Base-by-base conservation (phyloP, 2,888 invertebrate genomes). In the Campoplex nolae region DNA sequence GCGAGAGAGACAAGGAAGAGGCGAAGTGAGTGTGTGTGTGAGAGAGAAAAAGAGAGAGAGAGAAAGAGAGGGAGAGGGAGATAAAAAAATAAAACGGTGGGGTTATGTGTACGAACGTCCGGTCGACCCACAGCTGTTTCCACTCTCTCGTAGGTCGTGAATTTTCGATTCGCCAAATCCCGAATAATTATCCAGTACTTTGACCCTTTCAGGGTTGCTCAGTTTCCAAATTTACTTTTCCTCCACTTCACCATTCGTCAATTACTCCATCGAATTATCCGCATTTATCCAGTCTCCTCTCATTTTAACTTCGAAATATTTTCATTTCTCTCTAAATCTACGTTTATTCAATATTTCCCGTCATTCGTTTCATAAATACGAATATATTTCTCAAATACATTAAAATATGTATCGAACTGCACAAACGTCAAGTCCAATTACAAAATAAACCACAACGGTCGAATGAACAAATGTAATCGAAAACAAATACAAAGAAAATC, bases 61-160 rank as follows among this genome's bases (percentile, higher is more conserved):
- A 54, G 54, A 67, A 16, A 78, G 16, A 38, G 35, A 32, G 16
- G 2, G 28, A 54, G 54, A 54, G n/a, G 42, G 18, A 45, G 45
- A 48, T 48, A 35, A 48, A 48, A 65, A 58, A 51, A 38, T 58
- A 70, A 71, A 79, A 68, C 54, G 68, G 68, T 16, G 67, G 35
- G 81, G 42, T 23, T 56, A 67, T 54, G 67, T 56, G 48, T 48
- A 51, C 51, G 35, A 77, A 78, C 85, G 77, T 81, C 84, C 84
- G 84, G 78, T 87, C 80, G 75, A 56, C 67, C 48, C 23, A 76
- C 83, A 81, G 86, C 84, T 86, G 84, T 71, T 48, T 38, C 48
- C 48, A 80, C 62, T 75, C 58, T 68, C 73, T 73, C 78, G 71
- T 77, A 80, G 71, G 58, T 84, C 81, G 84, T 51, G 68, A 54